Percentiles rank a stretch among this genome's conserved stretches.
Conservation (phyloP, 2,113 vertebrate species). For the Salvelinus alpinus region DNA sequence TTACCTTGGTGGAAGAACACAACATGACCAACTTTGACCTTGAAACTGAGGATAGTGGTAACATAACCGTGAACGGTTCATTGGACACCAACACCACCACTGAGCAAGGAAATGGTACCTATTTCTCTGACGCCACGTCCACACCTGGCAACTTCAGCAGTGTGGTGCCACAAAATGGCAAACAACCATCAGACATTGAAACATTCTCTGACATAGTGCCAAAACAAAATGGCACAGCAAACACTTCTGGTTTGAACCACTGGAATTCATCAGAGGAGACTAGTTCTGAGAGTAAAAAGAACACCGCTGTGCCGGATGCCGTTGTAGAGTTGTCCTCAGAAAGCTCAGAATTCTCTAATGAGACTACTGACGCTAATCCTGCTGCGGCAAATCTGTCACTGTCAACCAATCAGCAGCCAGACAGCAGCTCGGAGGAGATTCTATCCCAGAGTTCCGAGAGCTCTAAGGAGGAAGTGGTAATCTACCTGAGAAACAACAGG, state of each 20-base stretch:
- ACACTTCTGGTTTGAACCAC: slow-evolving; percentile 8
- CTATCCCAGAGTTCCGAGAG: slow-evolving; percentile 12
- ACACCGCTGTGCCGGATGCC: background rate
- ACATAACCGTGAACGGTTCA: slow-evolving; percentile 17
- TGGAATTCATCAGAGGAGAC: slow-evolving; percentile 22
- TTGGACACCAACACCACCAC: background rate
- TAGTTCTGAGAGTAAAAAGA: slow-evolving; percentile 19
- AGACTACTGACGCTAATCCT: background rate
- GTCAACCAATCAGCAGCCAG: background rate
- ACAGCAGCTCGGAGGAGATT: slow-evolving; percentile 31
- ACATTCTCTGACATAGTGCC: background rate
- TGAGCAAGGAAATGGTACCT: slow-evolving; percentile 1
- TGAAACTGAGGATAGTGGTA: slow-evolving; percentile 12
- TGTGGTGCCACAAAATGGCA: background rate
- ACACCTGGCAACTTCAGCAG: slow-evolving; percentile 27
- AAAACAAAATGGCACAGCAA: slow-evolving; percentile 19
- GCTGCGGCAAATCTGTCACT: background rate
- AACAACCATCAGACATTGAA: slow-evolving; percentile 4
- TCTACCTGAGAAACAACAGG: slow-evolving; percentile 66
- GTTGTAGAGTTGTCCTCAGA: slow-evolving; percentile 32
- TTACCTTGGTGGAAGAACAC: background rate
- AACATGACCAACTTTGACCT: slow-evolving; percentile 20
- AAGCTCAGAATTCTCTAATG: slow-evolving; percentile 9
- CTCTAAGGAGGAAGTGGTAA: slow-evolving; percentile 61
- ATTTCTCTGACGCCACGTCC: slow-evolving; percentile 14